A percentile compares a stretch with the other conserved stretches of the same genome.
These are phyloP conservation scores for Salpingus planirostris DNA, from an alignment of 2,888 invertebrate genomes.

Conservation along the genomic window DNA sequence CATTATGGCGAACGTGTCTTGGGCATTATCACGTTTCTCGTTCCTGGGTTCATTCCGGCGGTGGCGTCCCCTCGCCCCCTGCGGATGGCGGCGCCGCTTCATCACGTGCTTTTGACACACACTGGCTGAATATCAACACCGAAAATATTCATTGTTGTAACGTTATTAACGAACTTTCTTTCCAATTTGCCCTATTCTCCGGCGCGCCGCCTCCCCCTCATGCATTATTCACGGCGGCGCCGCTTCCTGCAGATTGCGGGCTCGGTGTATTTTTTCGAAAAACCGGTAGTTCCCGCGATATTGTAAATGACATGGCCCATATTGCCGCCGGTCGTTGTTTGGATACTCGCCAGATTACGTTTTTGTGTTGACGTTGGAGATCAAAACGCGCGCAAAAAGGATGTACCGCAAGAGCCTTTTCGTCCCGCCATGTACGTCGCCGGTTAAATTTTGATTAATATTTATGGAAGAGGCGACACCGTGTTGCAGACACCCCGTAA, in stretches of 20 bases:
- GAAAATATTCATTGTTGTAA: slow-evolving; percentile 19
- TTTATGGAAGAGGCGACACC: no score
- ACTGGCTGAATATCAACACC: slow-evolving; percentile 14
- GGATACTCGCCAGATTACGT: slow-evolving; percentile 10
- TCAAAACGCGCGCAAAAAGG: no score
- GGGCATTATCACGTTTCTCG: slow-evolving; percentile 13
- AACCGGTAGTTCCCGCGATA: slow-evolving; percentile 9
- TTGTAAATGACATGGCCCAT: slow-evolving; percentile 9
- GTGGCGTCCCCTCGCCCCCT: no score
- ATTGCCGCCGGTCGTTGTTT: slow-evolving; percentile 8
- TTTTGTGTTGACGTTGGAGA: no score
- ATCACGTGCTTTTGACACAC: slow-evolving; percentile 16
- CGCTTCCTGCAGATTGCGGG: slow-evolving; percentile 11
- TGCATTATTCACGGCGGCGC: slow-evolving; percentile 12
- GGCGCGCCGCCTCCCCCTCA: slow-evolving; percentile 4
- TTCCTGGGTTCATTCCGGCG: no score
- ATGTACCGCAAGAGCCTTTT: no score
- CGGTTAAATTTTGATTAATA: no score
- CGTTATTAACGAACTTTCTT: slow-evolving; percentile 20
- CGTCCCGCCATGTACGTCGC: no score
- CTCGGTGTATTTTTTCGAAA: slow-evolving; percentile 7
- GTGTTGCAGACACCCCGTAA: no score
- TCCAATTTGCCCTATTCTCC: slow-evolving; percentile 12
- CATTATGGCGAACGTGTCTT: slow-evolving; percentile 8
- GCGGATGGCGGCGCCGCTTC: slow-evolving; percentile 12